Evolutionary conservation across 64 coral and sea anemone species (phyloP), one percentile per base, ranked within the genome.

Genomic region (Pocillopora verrucosa): DNA sequence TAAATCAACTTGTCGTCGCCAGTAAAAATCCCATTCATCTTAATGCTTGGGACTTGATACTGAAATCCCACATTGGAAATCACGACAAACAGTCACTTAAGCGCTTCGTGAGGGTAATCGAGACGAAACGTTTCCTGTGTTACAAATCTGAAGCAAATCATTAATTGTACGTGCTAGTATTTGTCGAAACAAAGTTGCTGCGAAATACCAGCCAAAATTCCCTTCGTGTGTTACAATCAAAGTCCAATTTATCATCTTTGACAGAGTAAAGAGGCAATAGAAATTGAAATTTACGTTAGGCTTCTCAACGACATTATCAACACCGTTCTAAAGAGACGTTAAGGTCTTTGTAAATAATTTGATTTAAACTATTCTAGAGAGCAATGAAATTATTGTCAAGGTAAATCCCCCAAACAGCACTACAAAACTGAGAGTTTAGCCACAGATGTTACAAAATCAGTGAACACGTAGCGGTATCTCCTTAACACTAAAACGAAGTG

Each of bases 1-100:
- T 85, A 56, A 85, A 85, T 85, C 57, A 85, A 72, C 61, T 72
- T 85, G 82, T 85, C 82, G 72, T 85, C 82, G 64, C 63, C n/a
- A 72, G 65, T 85, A 68, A 85, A 85, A 85, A 45, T 10, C 38
- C 11, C 82, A 85, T 85, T 85, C 82, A 85, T 85, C 82, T 56
- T 83, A 36, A 63, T 36, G 15, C 60, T 58, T 17, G 65, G 72
- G 65, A 72, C 69, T 5, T 72, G 24, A 25, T 57, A 85, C 3
- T 34, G 11, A 57, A 17, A 57, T 85, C 64, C 20, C 19, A 85
- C 45, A 57, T 38, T 51, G 41, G 41, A 51, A 51, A 51, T 7
- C 41, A 51, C 41, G 41, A 45, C 13, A 16, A 85, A 13, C 11
- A n/a, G 34, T 72, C 65, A 11, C 11, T 81, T 64, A 13, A 30